phyloP scores from a whole-genome alignment of 2,888 invertebrate genomes.

The Macrophya alboannulata region DNA sequence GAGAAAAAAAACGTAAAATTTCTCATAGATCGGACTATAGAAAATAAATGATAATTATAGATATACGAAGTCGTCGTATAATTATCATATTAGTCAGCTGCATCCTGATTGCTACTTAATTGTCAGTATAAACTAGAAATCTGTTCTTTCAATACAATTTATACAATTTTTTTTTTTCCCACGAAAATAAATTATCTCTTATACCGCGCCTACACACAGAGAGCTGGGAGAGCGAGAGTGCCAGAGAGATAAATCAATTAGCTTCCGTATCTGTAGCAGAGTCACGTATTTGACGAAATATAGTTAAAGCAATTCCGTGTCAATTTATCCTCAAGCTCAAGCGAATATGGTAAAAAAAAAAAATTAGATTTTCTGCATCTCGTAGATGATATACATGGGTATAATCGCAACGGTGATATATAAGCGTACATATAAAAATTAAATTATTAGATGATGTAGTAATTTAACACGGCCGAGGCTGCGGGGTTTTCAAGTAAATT shows the following conservation, averaged over 20 bases:
- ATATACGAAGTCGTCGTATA: background rate
- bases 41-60: background rate
- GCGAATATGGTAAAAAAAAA: background rate
- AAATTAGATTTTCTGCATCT: background rate
- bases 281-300: background rate
- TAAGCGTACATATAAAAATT: background rate
- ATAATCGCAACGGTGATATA: no score
- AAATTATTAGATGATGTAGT: background rate
- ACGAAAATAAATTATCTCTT: background rate
- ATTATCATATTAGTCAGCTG: conserved; percentile 19
- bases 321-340: background rate
- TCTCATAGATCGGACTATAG: background rate
- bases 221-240: background rate
- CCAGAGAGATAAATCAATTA: background rate
- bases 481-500: background rate
- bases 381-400: background rate
- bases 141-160: background rate
- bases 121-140: background rate
- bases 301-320: no score
- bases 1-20: background rate
- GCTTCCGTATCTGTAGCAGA: background rate
- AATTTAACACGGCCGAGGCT: background rate
- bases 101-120: background rate
- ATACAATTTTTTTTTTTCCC: background rate
- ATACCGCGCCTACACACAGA: background rate